A percentile compares a stretch with the other conserved stretches of the same genome.
phyloP scores from a whole-genome alignment of 1,140 invertebrate genomes.

The Atopsyche davidsoni region DNA sequence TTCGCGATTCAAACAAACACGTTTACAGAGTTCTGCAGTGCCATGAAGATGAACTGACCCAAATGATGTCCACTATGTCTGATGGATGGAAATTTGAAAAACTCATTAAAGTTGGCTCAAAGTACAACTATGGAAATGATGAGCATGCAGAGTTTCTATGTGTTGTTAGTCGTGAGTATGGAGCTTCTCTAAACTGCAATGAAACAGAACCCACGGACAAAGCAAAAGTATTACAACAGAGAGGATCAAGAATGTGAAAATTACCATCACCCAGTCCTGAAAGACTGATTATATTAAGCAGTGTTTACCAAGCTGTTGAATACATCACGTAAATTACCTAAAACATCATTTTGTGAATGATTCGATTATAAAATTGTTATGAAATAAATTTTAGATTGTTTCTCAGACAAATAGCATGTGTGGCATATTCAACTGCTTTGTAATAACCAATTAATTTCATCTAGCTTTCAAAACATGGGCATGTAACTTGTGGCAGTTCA shows the following conservation, averaged over 20 bases:
- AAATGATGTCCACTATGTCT: constrained; percentile 97
- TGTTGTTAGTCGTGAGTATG: constrained; percentile 95
- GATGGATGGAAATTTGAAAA: constrained; percentile 99
- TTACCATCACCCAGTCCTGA: too few relatives aligned
- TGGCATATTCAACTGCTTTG: too few relatives aligned
- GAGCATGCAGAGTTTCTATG: constrained; percentile 97
- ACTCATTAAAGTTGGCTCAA: constrained; percentile 94
- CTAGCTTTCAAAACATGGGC: too few relatives aligned
- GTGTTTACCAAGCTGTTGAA: too few relatives aligned
- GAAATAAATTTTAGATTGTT: too few relatives aligned
- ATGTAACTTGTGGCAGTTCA: too few relatives aligned
- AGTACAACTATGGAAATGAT: constrained; percentile 94
- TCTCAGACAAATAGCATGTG: too few relatives aligned
- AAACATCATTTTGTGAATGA: too few relatives aligned
- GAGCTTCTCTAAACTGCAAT: constrained; percentile 61
- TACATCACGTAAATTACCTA: too few relatives aligned
- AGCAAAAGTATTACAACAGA: constrained; percentile 88
- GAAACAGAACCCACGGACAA: constrained; percentile 80
- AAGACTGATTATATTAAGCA: too few relatives aligned
- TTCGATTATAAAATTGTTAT: too few relatives aligned
- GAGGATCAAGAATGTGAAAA: constrained; percentile 78
- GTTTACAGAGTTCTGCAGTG: constrained; percentile 98
- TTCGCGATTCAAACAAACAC: constrained; percentile 82
- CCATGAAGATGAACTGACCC: constrained; percentile 96
- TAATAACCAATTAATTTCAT: too few relatives aligned